These are phyloP conservation scores for Drosophila willistoni DNA, from an alignment of 1,140 invertebrate species.

Conservation along the genomic window DNA sequence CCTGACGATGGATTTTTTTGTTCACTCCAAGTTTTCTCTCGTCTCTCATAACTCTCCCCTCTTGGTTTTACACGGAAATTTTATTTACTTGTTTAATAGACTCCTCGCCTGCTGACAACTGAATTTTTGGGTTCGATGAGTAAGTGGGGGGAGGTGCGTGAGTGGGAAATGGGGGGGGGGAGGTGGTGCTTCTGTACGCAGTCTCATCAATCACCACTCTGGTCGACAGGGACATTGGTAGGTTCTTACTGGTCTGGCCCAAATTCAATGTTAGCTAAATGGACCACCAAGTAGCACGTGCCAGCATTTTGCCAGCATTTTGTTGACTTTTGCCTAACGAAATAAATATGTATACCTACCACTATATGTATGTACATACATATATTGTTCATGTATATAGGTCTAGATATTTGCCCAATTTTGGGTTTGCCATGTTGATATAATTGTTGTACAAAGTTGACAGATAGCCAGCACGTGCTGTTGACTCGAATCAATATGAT, in stretches of 20 bases:
- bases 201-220: slow-evolving; percentile 42
- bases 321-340: slow-evolving; percentile 21
- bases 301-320: slow-evolving; percentile 16
- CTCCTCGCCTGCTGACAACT: slow-evolving; percentile 17
- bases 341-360: slow-evolving; percentile 13
- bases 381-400: background rate
- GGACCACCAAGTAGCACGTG: slow-evolving; percentile 10
- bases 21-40: background rate
- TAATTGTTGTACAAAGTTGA: slow-evolving; percentile 14
- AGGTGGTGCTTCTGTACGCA: slow-evolving; percentile 34
- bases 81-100: slow-evolving; percentile 23
- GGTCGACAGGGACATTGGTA: slow-evolving; percentile 32
- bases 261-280: slow-evolving; percentile 7
- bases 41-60: background rate
- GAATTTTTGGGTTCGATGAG: slow-evolving; percentile 1
- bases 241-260: slow-evolving; percentile 16
- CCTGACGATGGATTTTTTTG: slow-evolving; percentile 1
- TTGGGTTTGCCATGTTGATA: slow-evolving; percentile 17
- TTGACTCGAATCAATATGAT: slow-evolving; percentile 11
- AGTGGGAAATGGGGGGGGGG: background rate
- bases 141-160: no score
- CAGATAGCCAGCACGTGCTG: slow-evolving; percentile 22
- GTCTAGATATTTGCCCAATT: slow-evolving; percentile 16
- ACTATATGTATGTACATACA: background rate
- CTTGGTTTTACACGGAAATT: slow-evolving; percentile 4